Evolutionary conservation across 2,113 vertebrate species (phyloP), one percentile per base, ranked within the genome.

Genomic region (Procapra przewalskii): DNA sequence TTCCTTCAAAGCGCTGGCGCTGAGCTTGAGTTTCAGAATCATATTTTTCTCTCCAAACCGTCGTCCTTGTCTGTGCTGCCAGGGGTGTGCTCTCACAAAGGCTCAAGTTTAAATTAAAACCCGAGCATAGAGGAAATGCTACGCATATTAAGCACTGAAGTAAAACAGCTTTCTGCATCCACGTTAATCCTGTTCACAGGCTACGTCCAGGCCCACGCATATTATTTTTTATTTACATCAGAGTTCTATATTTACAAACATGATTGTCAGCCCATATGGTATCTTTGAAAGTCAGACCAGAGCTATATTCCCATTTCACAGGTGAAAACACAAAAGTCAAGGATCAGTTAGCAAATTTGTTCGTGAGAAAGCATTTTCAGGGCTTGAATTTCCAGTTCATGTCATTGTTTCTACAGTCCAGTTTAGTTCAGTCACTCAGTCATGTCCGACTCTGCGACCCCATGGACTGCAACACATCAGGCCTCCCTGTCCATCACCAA

Each of bases 81-180:
- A 97, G 90, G 48, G 96, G 90, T 89, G 95, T 95, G 52, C 67
- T 98, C 75, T 79, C 10, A 75, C 97, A 93, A 97, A 98, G 54
- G n/a, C 87, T 95, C 62, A 81, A 80, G 23, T 89, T 96, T 96
- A 84, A 92, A 96, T 93, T 90, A 88, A 96, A 98, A 79, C 95
- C 64, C 55, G 83, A 97, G 97, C 80, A 97, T 40, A 77, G 96
- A 97, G 11, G 31, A 96, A 98, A 84, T 10, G 16, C 62, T 97
- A 43, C 67, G 94, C 95, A 86, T 97, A 91, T 97, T 96, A 98
- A 88, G 87, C 67, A 90, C 91, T 97, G 96, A 96, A 98, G 96
- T 97, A 59, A 15, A 92, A 98, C 40, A 87, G 59, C n/a, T 98
- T 81, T 94, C 80, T 95, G 84, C 54, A 13, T 95, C 16, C 59